Percentiles rank a stretch among this genome's conserved stretches.
Evolutionary conservation across 1,140 invertebrate species (phyloP).

Genomic region (Eumaeus atala): DNA sequence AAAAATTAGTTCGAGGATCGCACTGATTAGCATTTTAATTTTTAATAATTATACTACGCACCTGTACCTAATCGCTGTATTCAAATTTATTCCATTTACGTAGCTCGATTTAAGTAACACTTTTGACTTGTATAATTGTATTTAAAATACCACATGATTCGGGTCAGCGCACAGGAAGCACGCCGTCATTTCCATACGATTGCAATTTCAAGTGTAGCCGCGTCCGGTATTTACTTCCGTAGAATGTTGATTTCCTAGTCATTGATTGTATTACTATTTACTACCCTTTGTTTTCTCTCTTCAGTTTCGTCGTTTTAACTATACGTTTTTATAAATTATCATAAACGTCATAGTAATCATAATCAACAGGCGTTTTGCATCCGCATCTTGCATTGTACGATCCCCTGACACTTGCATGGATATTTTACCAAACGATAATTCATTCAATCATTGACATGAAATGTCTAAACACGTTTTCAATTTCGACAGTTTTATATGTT

Average conservation of each 20-base stretch:
- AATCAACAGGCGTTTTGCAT: too few species aligned
- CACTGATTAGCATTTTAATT: conserved; percentile 2
- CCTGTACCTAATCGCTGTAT: too few species aligned
- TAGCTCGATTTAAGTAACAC: background rate
- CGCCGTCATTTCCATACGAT: conserved; percentile 49
- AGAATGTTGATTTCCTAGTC: conserved; percentile 24
- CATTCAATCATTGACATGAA: too few species aligned
- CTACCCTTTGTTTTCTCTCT: too few species aligned
- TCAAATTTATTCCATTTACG: too few species aligned
- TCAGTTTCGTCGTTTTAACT: conserved; percentile 1
- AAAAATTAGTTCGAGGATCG: too few species aligned
- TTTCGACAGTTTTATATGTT: too few species aligned
- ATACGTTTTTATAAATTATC: background rate
- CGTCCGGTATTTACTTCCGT: conserved; percentile 46
- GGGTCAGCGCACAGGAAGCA: conserved; percentile 48
- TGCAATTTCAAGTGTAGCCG: conserved; percentile 46
- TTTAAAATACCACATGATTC: conserved; percentile 28
- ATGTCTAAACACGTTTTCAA: too few species aligned
- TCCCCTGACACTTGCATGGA: too few species aligned
- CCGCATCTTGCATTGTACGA: too few species aligned
- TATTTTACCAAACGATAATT: too few species aligned
- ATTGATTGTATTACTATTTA: background rate
- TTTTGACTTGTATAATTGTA: conserved; percentile 10
- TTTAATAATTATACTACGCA: background rate
- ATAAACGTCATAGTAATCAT: too few species aligned